Conservation (phyloP, 2,797 vertebrate species). For the Hemitrygon akajei region DNA sequence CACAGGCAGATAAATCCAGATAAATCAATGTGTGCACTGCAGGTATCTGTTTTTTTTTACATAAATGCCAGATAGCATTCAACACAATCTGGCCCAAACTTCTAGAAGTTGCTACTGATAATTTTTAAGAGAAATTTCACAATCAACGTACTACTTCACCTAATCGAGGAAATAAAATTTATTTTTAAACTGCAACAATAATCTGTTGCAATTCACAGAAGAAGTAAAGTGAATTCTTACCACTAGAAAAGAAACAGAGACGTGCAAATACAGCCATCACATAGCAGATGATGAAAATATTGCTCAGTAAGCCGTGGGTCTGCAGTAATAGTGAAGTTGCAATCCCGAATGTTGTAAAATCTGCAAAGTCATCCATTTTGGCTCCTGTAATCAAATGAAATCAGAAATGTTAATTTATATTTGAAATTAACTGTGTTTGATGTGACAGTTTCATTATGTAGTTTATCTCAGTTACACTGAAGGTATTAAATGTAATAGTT, state of each 20-base stretch:
- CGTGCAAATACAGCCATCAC: constrained; percentile 72
- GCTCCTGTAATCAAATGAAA: constrained; percentile 59
- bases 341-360: constrained; percentile 87
- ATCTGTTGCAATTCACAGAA: neutral
- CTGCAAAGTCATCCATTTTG: constrained; percentile 82
- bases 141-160: neutral
- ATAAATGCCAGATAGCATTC: too few species aligned
- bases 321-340: constrained; percentile 77
- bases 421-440: neutral
- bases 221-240: constrained; percentile 52
- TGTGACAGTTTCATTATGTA: neutral
- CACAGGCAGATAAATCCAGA: too few species aligned
- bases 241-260: constrained; percentile 78
- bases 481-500: neutral
- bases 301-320: constrained; percentile 63
- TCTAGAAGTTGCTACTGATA: neutral
- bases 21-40: too few species aligned
- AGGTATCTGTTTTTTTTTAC: too few species aligned
- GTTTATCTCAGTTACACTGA: neutral
- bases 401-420: neutral
- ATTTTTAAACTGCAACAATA: neutral
- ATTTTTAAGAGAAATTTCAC: neutral
- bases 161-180: neutral
- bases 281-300: constrained; percentile 71
- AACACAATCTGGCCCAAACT: neutral